These are phyloP conservation scores for Xiphophorus birchmanni DNA, from an alignment of 2,797 vertebrate genomes.

Conservation along the genomic window DNA sequence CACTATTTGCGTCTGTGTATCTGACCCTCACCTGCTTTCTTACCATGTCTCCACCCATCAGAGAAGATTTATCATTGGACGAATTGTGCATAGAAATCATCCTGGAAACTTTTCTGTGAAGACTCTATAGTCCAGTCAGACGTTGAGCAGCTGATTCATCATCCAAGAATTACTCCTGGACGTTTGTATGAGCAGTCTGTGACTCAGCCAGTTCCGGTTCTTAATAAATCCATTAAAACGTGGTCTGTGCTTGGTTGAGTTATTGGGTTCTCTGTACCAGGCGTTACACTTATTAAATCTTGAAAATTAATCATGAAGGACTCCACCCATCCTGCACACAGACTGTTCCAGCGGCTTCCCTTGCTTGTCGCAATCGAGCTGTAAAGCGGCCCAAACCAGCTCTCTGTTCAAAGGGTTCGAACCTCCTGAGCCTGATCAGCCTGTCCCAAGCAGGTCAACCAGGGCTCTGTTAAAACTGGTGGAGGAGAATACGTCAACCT, in stretches of 20 bases:
- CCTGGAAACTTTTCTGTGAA: background rate
- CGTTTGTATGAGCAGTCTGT: background rate
- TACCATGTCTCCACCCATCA: background rate
- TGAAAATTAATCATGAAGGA: too few relatives aligned
- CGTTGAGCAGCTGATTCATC: background rate
- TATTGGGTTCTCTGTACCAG: background rate
- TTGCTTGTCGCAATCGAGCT: too few relatives aligned
- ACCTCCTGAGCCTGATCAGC: too few relatives aligned
- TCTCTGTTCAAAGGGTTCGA: too few relatives aligned
- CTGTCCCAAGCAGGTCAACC: too few relatives aligned
- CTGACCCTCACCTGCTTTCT: background rate
- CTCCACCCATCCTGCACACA: too few relatives aligned
- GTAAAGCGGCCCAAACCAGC: too few relatives aligned
- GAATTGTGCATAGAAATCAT: background rate
- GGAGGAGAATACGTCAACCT: too few relatives aligned
- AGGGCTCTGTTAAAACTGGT: too few relatives aligned
- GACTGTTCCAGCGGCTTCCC: too few relatives aligned
- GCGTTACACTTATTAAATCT: background rate
- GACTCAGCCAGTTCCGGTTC: background rate
- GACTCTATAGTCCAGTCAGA: background rate
- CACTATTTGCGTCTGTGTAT: background rate
- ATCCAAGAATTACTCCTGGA: background rate
- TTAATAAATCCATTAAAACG: background rate
- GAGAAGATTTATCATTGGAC: background rate
- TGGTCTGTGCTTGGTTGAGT: background rate